These are phyloP conservation scores for Heliornis fulica DNA, from an alignment of 2,113 vertebrate species.

Conservation along the genomic window DNA sequence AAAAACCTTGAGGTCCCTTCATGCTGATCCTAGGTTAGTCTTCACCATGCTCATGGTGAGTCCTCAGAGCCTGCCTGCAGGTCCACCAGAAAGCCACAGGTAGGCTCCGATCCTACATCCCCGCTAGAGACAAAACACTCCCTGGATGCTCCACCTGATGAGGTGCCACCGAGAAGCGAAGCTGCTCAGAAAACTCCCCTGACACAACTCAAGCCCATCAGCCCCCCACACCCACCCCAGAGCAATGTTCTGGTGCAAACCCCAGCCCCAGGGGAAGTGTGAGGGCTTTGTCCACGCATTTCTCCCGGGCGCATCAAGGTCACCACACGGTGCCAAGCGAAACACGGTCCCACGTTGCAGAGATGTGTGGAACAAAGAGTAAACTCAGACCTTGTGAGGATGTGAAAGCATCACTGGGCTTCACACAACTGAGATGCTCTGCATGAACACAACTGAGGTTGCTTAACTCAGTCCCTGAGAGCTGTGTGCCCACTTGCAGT, in stretches of 20 bases:
- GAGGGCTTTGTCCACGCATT: too few species aligned
- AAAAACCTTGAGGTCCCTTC: neutral
- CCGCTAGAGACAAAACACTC: neutral
- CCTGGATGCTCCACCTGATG: neutral
- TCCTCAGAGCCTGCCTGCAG: neutral
- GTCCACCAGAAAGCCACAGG: neutral
- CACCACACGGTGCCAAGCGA: neutral
- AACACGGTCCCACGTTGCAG: neutral
- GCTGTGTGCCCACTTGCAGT: neutral
- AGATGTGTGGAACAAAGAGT: neutral
- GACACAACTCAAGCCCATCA: neutral
- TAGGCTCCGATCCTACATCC: neutral
- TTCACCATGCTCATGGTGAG: neutral
- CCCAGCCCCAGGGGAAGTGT: neutral
- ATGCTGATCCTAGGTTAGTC: neutral
- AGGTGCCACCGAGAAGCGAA: neutral
- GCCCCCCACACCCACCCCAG: neutral
- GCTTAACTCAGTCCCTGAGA: neutral
- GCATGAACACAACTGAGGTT: neutral
- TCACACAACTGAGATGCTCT: neutral
- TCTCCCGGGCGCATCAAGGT: neutral
- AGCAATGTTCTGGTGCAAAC: neutral
- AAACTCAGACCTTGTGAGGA: neutral
- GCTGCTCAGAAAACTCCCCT: neutral
- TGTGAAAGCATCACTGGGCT: neutral